Conservation (phyloP, 2,888 invertebrate species). For the Acanthoscelides obtectus region DNA sequence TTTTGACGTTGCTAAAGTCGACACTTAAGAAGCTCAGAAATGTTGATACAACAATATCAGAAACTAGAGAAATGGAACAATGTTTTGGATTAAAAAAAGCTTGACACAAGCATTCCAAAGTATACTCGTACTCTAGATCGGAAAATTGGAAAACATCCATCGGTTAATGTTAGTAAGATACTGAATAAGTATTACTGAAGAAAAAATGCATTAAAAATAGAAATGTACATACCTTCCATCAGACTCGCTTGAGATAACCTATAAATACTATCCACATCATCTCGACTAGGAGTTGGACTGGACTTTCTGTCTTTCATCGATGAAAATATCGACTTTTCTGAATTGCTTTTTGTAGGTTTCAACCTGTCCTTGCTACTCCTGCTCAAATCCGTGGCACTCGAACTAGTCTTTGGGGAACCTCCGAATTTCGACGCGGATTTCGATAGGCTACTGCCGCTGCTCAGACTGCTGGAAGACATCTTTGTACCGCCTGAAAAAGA, state of each 20-base stretch:
- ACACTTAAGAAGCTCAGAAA: too few relatives aligned
- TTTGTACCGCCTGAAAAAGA: not conserved
- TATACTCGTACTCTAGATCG: too few relatives aligned
- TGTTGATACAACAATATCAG: too few relatives aligned
- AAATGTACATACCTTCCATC: conserved; percentile 61
- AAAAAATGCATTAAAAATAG: too few relatives aligned
- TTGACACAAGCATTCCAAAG: too few relatives aligned
- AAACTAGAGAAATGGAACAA: too few relatives aligned
- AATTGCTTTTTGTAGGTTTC: conserved; percentile 55
- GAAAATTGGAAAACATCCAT: too few relatives aligned
- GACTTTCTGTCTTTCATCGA: conserved; percentile 59
- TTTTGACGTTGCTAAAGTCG: too few relatives aligned
- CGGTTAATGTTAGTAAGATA: too few relatives aligned
- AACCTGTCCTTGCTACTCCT: conserved; percentile 60
- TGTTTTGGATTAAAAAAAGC: too few relatives aligned
- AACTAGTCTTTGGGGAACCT: conserved; percentile 56
- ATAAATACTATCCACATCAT: conserved; percentile 62
- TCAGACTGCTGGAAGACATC: conserved; percentile 12
- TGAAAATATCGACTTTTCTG: conserved; percentile 63
- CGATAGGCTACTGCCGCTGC: conserved; percentile 14
- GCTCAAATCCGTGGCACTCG: conserved; percentile 53
- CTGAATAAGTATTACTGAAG: too few relatives aligned
- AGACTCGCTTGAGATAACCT: conserved; percentile 58
- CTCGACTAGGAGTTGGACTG: conserved; percentile 61
- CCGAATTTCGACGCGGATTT: conserved; percentile 26